A percentile compares a stretch with the other conserved stretches of the same genome.
phyloP scores from a whole-genome alignment of 2,113 vertebrate species.

The Micronycteris hirsuta region DNA sequence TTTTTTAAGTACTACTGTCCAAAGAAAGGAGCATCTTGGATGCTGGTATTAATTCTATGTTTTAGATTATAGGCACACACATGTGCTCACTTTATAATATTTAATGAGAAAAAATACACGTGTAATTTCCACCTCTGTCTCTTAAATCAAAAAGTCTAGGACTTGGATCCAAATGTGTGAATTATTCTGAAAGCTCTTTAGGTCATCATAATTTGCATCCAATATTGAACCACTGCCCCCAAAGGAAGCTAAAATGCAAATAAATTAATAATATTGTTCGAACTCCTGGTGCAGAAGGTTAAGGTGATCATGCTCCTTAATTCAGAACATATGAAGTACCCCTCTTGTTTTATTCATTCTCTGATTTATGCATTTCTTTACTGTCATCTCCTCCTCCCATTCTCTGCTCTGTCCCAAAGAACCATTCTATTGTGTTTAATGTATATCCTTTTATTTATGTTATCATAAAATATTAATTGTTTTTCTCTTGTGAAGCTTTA shows the following conservation, averaged over 20 bases:
- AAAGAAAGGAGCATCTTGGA: neutral
- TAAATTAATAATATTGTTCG: neutral
- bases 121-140: neutral
- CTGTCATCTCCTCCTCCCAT: neutral
- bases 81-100: neutral
- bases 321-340: neutral
- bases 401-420: neutral
- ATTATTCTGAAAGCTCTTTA: neutral
- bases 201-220: neutral
- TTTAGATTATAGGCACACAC: neutral
- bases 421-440: neutral
- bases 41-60: neutral
- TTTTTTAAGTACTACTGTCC: neutral
- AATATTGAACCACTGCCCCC: neutral
- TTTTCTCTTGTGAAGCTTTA: neutral
- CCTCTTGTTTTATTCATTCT: neutral
- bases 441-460: neutral
- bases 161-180: neutral
- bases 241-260: neutral
- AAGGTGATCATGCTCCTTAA: neutral
- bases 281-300: neutral
- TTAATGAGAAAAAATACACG: neutral
- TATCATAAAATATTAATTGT: neutral
- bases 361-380: neutral
- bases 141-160: neutral